Evolutionary conservation across 2,888 invertebrate species (phyloP).

Genomic region (Ametastegia equiseti): DNA sequence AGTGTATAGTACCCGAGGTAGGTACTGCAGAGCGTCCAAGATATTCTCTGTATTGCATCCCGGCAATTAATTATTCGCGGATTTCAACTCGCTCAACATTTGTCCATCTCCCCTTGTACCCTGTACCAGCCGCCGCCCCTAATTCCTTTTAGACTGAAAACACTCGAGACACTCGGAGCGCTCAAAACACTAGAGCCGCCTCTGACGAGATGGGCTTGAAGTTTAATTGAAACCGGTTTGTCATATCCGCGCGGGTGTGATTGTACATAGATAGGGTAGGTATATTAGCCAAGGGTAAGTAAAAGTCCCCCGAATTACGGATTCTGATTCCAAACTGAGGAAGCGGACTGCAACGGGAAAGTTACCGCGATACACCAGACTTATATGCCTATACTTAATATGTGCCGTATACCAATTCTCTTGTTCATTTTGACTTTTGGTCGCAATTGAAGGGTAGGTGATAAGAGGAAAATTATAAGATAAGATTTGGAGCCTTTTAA

Average conservation of each 20-base stretch:
- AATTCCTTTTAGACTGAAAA: constrained; percentile 5
- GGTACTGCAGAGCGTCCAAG: background rate
- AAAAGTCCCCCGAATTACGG: background rate
- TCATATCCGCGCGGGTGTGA: constrained; percentile 2
- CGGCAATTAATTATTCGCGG: constrained; percentile 24
- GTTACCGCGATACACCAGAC: background rate
- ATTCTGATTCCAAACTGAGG: background rate
- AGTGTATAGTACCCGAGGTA: no score
- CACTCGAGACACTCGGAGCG: constrained; percentile 25
- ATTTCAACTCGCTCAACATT: constrained; percentile 8
- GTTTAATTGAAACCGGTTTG: constrained; percentile 35
- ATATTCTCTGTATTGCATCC: constrained; percentile 22
- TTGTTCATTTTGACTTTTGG: no score
- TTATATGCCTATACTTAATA: background rate
- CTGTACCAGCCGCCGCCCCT: background rate
- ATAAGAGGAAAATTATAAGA: no score
- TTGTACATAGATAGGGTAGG: no score
- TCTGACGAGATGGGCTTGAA: constrained; percentile 29
- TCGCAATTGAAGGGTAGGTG: no score
- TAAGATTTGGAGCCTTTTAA: no score
- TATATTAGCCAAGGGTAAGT: background rate
- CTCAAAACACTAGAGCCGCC: constrained; percentile 11
- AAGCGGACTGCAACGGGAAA: background rate
- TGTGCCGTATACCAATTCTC: background rate
- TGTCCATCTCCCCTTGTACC: constrained; percentile 6